Evolutionary conservation across 2,797 vertebrate genomes (phyloP), one percentile per base, ranked within the genome.

Genomic region (Salarias fasciatus): DNA sequence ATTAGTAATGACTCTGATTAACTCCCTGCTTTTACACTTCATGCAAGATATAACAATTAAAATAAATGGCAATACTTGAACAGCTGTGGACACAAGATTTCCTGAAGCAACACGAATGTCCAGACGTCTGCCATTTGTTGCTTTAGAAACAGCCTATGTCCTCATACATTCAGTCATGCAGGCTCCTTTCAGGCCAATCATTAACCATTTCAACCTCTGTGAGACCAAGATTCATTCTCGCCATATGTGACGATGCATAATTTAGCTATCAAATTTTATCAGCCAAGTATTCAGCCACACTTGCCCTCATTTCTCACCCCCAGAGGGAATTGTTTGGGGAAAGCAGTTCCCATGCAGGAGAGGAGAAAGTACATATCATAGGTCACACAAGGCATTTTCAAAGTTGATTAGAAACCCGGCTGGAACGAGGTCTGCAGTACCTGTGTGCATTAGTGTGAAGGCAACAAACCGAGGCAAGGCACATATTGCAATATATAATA

Each of bases 171-270:
- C 69, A 82, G 64, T 69, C 78, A 86, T 76, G 80, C 87, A 84
- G 77, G 69, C 80, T 78, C 75, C 79, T 80, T 85, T 58, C 57
- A 77, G 77, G 90, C 86, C 88, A 91, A 92, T 92, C 74, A 88
- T 91, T 92, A 92, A 92, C 91, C 85, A 67, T 86, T 88, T 88
- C 86, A 87, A 82, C 88, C 78, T 80, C 81, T 63, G 78, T 77
- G 73, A 80, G 69, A 84, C 79, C 82, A 75, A 84, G 77, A 85
- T 85, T 77, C 80, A 82, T 68, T 83, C 84, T 76, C 66, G 68
- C 86, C 88, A 91, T 88, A 89, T 92, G 91, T 92, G 90, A 87
- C 84, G 14, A 91, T 92, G 92, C 90, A 93, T 93, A 92, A 93
- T 93, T 92, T 90, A 91, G 72, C 64, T 56, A 60, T 79, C 77